Evolutionary conservation across 2,113 vertebrate genomes (phyloP).

Genomic region (Gavia stellata): DNA sequence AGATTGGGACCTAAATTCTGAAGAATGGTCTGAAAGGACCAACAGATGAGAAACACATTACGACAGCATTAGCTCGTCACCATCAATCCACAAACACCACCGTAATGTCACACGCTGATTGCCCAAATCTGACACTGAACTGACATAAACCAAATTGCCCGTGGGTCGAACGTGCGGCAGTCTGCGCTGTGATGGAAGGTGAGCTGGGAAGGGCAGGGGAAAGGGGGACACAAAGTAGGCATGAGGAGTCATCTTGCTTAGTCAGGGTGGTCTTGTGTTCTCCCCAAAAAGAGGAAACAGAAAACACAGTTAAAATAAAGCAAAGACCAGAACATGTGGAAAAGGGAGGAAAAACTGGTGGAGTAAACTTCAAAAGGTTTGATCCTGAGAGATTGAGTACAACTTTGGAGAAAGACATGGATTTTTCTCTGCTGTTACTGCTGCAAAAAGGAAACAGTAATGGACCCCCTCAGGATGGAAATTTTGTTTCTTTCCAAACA

Average conservation of each 20-base stretch:
- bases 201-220: not conserved
- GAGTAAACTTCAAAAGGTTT: not conserved
- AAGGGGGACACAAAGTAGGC: not conserved
- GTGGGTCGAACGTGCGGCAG: fast-evolving
- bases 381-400: not conserved
- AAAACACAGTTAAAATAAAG: not conserved
- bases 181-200: not conserved
- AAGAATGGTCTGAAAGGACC: not conserved
- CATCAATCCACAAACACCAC: not conserved
- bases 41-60: not conserved
- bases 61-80: not conserved
- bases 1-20: not conserved
- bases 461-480: not conserved
- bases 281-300: not conserved
- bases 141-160: not conserved
- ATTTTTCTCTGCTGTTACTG: not conserved
- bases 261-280: not conserved
- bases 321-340: not conserved
- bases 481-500: not conserved
- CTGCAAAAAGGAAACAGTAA: not conserved
- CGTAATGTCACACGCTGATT: not conserved
- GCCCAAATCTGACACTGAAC: not conserved
- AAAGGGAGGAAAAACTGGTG: not conserved
- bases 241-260: not conserved
- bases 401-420: not conserved